Conservation (phyloP, 2,113 vertebrate genomes). For the Zeus faber region DNA sequence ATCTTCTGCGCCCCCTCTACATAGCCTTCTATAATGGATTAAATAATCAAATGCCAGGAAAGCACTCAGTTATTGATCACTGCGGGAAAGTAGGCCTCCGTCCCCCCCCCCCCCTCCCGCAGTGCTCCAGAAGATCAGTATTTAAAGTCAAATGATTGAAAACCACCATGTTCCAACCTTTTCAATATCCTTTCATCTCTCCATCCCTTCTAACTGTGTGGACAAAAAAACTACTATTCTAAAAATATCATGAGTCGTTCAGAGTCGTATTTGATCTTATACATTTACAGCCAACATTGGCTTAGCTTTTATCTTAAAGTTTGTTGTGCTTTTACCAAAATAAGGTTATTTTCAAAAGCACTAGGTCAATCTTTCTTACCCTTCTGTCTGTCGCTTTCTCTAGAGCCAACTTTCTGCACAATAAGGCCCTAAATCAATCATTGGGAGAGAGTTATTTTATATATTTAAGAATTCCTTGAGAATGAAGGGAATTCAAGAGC, state of each 20-base stretch:
- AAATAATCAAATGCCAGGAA: constrained; percentile 76
- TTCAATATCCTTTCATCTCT: background rate
- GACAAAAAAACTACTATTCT: constrained; percentile 28
- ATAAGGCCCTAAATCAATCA: too few species aligned
- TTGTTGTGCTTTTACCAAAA: too few species aligned
- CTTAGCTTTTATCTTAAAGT: too few species aligned
- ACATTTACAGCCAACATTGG: too few species aligned
- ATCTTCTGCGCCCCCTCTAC: constrained; percentile 22
- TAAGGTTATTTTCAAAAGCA: too few species aligned
- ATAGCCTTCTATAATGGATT: constrained; percentile 72
- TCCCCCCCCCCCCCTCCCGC: constrained; percentile 59
- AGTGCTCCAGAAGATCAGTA: constrained; percentile 49
- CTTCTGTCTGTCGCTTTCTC: too few species aligned
- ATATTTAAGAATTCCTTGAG: too few species aligned
- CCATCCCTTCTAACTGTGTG: constrained; percentile 27
- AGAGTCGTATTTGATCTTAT: constrained; percentile 38
- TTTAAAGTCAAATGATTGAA: constrained; percentile 67
- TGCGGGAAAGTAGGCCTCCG: constrained; percentile 28
- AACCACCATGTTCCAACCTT: background rate
- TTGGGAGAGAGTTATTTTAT: too few species aligned
- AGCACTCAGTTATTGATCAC: constrained; percentile 76
- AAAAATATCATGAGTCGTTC: constrained; percentile 34
- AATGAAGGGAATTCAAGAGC: too few species aligned
- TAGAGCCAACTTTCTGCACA: too few species aligned
- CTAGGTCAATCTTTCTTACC: too few species aligned